Percentiles rank a stretch among this genome's conserved stretches.
phyloP scores from a whole-genome alignment of 2,888 invertebrate species.

The Platynereis dumerilii region DNA sequence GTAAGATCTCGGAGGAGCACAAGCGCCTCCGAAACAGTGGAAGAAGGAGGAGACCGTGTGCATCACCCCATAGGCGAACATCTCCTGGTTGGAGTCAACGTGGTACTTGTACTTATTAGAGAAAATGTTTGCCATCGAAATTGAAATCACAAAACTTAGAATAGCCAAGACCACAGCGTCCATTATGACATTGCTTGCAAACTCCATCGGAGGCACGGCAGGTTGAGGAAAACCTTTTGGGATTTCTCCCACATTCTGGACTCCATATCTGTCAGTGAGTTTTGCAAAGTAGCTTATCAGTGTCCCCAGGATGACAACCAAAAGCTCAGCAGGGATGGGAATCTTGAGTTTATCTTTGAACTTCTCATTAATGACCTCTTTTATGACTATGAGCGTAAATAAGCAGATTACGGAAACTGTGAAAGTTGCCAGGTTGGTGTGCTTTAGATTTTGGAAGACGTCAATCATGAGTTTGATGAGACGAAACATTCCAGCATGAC shows the following conservation, averaged over 20 bases:
- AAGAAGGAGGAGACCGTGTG: slow-evolving; percentile 62
- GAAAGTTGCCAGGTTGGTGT: slow-evolving; percentile 72
- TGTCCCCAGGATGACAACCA: slow-evolving; percentile 53
- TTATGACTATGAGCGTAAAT: slow-evolving; percentile 68
- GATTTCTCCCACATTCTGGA: slow-evolving; percentile 35
- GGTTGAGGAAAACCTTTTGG: slow-evolving; percentile 54
- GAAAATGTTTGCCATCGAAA: slow-evolving; percentile 43
- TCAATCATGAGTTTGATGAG: slow-evolving; percentile 54
- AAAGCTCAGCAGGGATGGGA: slow-evolving; percentile 67
- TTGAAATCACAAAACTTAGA: slow-evolving; percentile 39
- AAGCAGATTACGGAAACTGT: slow-evolving; percentile 73
- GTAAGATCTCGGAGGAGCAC: slow-evolving; percentile 60
- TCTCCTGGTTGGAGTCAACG: slow-evolving; percentile 47
- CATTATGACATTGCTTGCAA: slow-evolving; percentile 44
- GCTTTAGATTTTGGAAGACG: slow-evolving; percentile 66
- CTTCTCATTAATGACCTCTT: slow-evolving; percentile 55
- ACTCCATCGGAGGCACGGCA: slow-evolving; percentile 47
- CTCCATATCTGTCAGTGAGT: slow-evolving; percentile 21
- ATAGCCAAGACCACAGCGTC: slow-evolving; percentile 39
- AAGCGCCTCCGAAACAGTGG: slow-evolving; percentile 63
- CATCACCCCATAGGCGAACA: slow-evolving; percentile 63
- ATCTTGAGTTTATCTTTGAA: slow-evolving; percentile 70
- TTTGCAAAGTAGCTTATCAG: slow-evolving; percentile 45
- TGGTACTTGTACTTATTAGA: slow-evolving; percentile 38
- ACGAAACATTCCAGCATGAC: slow-evolving; percentile 48